phyloP scores from a whole-genome alignment of 2,797 vertebrate genomes.

The Ptychadena robeensis region DNA sequence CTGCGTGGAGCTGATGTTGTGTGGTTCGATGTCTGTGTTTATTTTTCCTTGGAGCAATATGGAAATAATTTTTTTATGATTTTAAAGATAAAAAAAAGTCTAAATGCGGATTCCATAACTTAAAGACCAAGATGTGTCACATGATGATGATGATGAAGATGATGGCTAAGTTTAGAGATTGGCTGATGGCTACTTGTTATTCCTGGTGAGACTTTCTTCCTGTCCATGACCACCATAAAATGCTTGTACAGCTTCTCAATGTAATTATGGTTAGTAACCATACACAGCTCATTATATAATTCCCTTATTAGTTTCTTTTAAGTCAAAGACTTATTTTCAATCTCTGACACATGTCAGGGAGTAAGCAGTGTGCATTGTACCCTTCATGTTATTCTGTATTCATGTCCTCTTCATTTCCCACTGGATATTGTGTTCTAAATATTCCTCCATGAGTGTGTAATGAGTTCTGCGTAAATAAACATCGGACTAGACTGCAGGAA shows the following conservation, averaged over 20 bases:
- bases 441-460: background rate
- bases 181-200: background rate
- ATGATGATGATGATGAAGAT: too few species aligned
- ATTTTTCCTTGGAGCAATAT: too few species aligned
- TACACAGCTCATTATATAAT: background rate
- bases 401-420: background rate
- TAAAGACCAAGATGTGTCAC: too few species aligned
- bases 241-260: background rate
- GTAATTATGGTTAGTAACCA: background rate
- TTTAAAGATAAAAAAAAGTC: too few species aligned
- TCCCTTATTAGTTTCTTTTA: too few species aligned
- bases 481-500: slow-evolving; percentile 45
- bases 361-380: background rate
- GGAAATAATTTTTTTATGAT: too few species aligned
- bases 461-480: slow-evolving; percentile 38
- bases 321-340: too few species aligned
- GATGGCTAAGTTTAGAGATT: background rate
- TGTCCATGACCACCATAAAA: background rate
- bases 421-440: background rate
- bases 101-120: too few species aligned
- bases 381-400: background rate
- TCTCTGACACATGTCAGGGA: too few species aligned
- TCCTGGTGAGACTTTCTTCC: background rate
- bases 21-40: too few species aligned
- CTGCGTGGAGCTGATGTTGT: too few species aligned